Evolutionary conservation across 2,113 vertebrate species (phyloP).

Genomic region (Bothrops jararaca): DNA sequence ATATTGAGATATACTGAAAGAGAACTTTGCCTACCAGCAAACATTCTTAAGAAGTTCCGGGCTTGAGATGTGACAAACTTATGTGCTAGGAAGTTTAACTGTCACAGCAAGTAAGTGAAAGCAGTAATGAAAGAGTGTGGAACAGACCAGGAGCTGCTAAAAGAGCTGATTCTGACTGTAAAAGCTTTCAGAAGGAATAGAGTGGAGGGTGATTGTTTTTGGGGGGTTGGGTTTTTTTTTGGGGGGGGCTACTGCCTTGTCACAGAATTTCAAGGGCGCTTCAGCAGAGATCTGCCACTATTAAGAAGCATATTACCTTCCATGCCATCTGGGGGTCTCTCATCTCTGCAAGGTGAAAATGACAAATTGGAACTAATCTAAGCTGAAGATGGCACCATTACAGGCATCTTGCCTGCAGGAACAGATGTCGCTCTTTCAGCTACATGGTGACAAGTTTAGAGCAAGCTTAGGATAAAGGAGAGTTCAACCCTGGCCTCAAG

Average conservation of each 20-base stretch:
- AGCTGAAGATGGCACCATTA: conserved; percentile 44
- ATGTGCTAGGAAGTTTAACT: conserved; percentile 3
- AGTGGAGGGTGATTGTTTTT: neutral
- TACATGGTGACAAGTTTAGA: conserved; percentile 57
- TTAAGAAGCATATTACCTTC: conserved; percentile 35
- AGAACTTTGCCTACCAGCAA: conserved; percentile 16
- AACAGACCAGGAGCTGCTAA: neutral
- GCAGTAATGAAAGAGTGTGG: neutral
- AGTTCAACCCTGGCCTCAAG: conserved; percentile 66
- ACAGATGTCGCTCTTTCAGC: conserved; percentile 60
- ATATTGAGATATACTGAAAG: neutral
- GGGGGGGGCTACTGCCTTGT: conserved; percentile 20
- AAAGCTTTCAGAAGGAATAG: neutral
- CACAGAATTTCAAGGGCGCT: conserved; percentile 37
- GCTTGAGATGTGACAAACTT: neutral
- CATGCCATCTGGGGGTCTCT: conserved; percentile 43
- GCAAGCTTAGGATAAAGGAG: conserved; percentile 59
- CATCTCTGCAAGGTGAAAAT: conserved; percentile 54
- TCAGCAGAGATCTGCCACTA: conserved; percentile 34
- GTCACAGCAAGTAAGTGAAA: neutral
- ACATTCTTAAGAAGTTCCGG: conserved; percentile 7
- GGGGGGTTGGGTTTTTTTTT: neutral
- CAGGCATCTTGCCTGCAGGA: conserved; percentile 60
- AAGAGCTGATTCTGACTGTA: neutral
- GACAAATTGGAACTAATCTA: conserved; percentile 68